Conservation (phyloP, 2,888 invertebrate species). For the Rotaria macrura region DNA sequence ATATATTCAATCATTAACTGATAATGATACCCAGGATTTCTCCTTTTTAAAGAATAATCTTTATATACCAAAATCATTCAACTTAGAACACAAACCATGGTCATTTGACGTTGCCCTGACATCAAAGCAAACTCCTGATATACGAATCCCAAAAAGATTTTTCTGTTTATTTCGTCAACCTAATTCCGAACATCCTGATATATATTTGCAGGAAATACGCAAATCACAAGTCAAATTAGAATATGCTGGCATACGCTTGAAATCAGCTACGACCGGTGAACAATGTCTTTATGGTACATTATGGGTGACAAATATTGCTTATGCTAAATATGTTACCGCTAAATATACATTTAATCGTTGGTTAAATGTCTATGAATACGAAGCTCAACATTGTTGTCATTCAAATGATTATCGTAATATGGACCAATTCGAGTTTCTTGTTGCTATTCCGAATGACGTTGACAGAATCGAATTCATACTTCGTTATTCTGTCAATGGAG, state of each 20-base stretch:
- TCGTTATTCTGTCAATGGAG: neutral
- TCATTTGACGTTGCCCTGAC: neutral
- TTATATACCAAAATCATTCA: neutral
- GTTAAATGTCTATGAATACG: neutral
- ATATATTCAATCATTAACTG: neutral
- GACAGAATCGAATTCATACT: neutral
- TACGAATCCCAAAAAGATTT: neutral
- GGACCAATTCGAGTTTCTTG: neutral
- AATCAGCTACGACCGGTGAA: neutral
- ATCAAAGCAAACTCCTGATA: neutral
- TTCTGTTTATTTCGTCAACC: slow-evolving; percentile 18
- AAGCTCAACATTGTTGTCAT: neutral
- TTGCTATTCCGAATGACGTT: neutral
- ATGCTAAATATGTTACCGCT: neutral
- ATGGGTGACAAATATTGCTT: neutral
- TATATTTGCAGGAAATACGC: slow-evolving; percentile 4
- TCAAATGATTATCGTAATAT: slow-evolving; percentile 2
- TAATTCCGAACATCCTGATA: neutral
- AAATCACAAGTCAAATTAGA: neutral
- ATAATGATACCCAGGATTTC: neutral
- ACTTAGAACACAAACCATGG: neutral
- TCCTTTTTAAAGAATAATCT: neutral
- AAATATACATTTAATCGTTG: neutral
- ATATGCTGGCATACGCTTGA: neutral
- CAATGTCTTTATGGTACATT: neutral